Base-by-base conservation (phyloP, 1,140 invertebrate genomes). In the Tetramorium alpestre region DNA sequence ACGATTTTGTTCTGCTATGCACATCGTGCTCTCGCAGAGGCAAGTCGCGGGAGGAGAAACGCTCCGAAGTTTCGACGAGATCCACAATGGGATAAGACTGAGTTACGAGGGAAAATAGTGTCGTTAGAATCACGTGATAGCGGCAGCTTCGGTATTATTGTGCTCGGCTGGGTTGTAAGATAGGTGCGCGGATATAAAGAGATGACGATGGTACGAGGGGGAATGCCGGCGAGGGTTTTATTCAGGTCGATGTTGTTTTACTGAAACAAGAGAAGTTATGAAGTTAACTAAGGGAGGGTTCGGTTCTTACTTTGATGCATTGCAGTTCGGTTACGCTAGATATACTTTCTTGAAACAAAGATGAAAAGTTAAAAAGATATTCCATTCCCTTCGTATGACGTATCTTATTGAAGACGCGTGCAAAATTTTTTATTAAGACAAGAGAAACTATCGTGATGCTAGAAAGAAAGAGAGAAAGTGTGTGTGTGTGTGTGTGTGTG, bases 61-160 rank as follows among this genome's bases (percentile, higher is more conserved):
- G 22, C 44, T 85, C 41, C 16, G 22, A 85, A 76, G 72, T 76
- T 77, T 85, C 58, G 72, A 76, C 72, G 81, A 85, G 82, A 85
- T 85, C 60, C 44, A 56, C 72, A 77, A 62, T 51, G 51, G 41
- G 82, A 85, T 85, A 85, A 85, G 72, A 65, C 72, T 62, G 62
- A 69, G 22, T 81, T 82, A 82, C 44, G 65, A 64, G 85, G 65
- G 62, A 51, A 87, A 73, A 72, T 82, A 60, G 62, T 64, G 77
- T 70, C 49, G 54, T 67, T 82, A 81, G 58, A 82, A 82, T 82
- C 54, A 87, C 78, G 70, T 47, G 73, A 85, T 62, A 85, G 82
- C 51, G 69, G 67, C 56, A 76, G 72, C 44, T 58, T 82, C 67
- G 47, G 44, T 67, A 41, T 58, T 82, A 70, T 73, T 73, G 54